These are phyloP conservation scores for Oreonectes daqikongensis DNA, from an alignment of 2,797 vertebrate species.

Conservation along the genomic window DNA sequence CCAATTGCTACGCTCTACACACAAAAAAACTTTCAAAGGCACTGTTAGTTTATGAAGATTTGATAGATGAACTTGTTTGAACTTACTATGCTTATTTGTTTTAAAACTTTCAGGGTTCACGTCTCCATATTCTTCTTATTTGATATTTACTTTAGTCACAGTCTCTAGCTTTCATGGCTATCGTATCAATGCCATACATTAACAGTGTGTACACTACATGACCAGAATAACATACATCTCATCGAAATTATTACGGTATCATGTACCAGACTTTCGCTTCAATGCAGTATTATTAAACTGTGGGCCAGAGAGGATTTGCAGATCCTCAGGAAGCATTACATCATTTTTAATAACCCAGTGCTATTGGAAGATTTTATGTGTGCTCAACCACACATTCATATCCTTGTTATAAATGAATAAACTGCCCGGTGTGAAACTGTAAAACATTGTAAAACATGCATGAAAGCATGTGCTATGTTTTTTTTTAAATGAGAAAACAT, in stretches of 20 bases:
- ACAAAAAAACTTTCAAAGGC: background rate
- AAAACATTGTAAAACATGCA: constrained; percentile 24
- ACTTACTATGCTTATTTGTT: background rate
- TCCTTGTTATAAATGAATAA: constrained; percentile 36
- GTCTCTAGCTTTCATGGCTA: background rate
- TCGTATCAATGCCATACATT: background rate
- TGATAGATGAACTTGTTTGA: background rate
- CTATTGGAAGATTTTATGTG: background rate
- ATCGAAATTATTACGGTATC: constrained; percentile 4
- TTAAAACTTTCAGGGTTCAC: no score
- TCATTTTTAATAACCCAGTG: constrained; percentile 38
- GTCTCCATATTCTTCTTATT: no score
- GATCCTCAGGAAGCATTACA: constrained; percentile 23
- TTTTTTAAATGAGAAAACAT: constrained; percentile 54
- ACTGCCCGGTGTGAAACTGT: background rate
- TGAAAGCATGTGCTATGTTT: constrained; percentile 10
- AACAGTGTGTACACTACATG: background rate
- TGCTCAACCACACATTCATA: constrained; percentile 10
- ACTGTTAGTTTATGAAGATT: background rate
- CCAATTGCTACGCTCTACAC: background rate
- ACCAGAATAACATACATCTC: background rate
- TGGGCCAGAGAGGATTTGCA: constrained; percentile 25
- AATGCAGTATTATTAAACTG: constrained; percentile 19
- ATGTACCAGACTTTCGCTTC: constrained; percentile 10
- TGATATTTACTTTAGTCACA: background rate